These are phyloP conservation scores for Orycteropus afer DNA, from an alignment of 2,113 vertebrate species.

Conservation along the genomic window DNA sequence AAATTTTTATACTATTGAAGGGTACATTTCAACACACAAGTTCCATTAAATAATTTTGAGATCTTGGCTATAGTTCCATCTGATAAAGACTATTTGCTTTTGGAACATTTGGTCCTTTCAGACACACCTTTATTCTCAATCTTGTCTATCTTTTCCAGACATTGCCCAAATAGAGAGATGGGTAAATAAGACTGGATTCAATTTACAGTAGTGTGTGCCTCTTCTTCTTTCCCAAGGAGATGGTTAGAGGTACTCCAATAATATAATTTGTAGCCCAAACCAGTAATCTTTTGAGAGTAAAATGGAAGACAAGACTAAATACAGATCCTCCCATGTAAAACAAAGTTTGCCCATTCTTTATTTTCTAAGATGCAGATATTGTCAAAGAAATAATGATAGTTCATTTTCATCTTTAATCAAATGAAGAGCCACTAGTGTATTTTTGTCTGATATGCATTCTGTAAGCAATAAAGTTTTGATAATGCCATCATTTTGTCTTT, in stretches of 20 bases:
- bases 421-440: background rate
- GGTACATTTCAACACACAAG: slow-evolving; percentile 24
- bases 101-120: slow-evolving; percentile 47
- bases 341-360: background rate
- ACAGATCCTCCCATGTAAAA: background rate
- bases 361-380: slow-evolving; percentile 20
- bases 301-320: slow-evolving; percentile 31
- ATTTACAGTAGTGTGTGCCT: background rate
- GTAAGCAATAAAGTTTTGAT: background rate
- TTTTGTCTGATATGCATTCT: background rate
- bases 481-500: background rate
- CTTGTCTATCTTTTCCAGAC: slow-evolving; percentile 57
- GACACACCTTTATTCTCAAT: slow-evolving; percentile 66
- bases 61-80: slow-evolving; percentile 76
- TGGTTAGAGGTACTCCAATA: background rate
- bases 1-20: background rate
- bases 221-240: slow-evolving; percentile 15
- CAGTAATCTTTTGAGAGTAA: background rate
- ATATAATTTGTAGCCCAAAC: background rate
- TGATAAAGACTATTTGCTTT: slow-evolving; percentile 73
- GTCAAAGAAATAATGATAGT: slow-evolving; percentile 8
- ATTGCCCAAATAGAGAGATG: slow-evolving; percentile 58
- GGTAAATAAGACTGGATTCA: background rate
- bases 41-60: slow-evolving; percentile 59
- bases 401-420: background rate